Evolutionary conservation across 2,113 vertebrate genomes (phyloP), one percentile per base, ranked within the genome.

Genomic region (Mesembrinibis cayennensis): DNA sequence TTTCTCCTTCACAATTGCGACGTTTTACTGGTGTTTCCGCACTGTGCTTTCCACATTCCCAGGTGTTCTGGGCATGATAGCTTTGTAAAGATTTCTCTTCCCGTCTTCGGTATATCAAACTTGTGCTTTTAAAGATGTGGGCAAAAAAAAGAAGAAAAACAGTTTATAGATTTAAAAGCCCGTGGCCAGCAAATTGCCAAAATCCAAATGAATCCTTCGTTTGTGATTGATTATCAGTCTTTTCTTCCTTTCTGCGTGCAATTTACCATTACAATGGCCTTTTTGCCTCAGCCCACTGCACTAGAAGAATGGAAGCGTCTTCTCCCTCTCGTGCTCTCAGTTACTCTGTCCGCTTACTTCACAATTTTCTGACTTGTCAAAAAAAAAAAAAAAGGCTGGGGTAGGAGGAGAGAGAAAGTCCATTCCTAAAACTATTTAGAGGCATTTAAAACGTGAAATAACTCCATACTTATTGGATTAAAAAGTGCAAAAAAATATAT

Each of bases 251-350:
- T 96, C 97, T 72, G 96, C 98, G 85, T 96, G 98, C 95, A 88
- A 98, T 99, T 99, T 99, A 99, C 98, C 99, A 99, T 99, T 98
- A 99, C 99, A 99, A 99, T 98, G 97, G 98, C 78, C 97, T 98
- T 98, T 98, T 98, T 98, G 97, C 98, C 97, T 98, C 98, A 98
- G 98, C 97, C 98, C 98, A 98, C 92, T 98, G 99, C 97, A 98
- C 98, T 96, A 92, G 96, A 98, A 99, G 98, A 99, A 98, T 98
- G 98, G 97, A 97, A 98, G 95, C 86, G 89, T 96, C 97, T 97
- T 97, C 97, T 82, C 94, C 47, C 93, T 96, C 95, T 94, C 90
- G 3, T 8, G 70, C 90, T 82, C 95, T 87, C 96, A 83, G 84
- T 94, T 95, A 91, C 95, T 96, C 96, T 87, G 56, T 40, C 88